Evolutionary conservation across 2,888 invertebrate species (phyloP).

Genomic region (Drosophila rubida): DNA sequence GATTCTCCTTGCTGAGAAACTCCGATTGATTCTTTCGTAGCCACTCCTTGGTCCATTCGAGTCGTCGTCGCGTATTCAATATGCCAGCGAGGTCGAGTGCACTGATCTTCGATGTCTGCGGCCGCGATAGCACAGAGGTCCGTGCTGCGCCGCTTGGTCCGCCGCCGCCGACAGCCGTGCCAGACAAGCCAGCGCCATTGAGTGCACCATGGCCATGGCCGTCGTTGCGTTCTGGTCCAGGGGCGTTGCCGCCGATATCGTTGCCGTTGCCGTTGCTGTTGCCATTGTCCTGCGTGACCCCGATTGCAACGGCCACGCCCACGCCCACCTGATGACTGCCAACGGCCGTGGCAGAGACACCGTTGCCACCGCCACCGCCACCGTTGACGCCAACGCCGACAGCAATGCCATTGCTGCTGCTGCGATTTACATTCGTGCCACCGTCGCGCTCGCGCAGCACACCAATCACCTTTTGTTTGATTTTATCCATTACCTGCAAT

Average conservation of each 20-base stretch:
- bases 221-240: slow-evolving; percentile 52
- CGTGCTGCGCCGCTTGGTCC: slow-evolving; percentile 67
- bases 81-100: slow-evolving; percentile 82
- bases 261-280: slow-evolving; percentile 48
- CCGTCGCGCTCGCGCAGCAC: slow-evolving; percentile 82
- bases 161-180: slow-evolving; percentile 15
- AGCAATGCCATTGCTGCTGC: slow-evolving; percentile 35
- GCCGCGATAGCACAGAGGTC: slow-evolving; percentile 65
- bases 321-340: slow-evolving; percentile 67
- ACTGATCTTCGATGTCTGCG: slow-evolving; percentile 75
- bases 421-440: slow-evolving; percentile 77
- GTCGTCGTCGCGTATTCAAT: slow-evolving; percentile 80
- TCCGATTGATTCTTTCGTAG: slow-evolving; percentile 82
- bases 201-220: slow-evolving; percentile 30
- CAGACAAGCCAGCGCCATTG: slow-evolving; percentile 30
- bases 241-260: slow-evolving; percentile 51
- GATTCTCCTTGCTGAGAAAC: slow-evolving; percentile 82
- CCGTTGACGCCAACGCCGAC: slow-evolving; percentile 38
- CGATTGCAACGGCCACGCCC: slow-evolving; percentile 55
- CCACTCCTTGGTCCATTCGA: slow-evolving; percentile 84
- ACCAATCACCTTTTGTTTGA: slow-evolving; percentile 83
- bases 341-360: slow-evolving; percentile 44
- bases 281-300: slow-evolving; percentile 74
- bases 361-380: background rate
- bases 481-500: slow-evolving; percentile 77